Conservation (phyloP, 2,797 vertebrate genomes). For the Sebastes umbrosus region DNA sequence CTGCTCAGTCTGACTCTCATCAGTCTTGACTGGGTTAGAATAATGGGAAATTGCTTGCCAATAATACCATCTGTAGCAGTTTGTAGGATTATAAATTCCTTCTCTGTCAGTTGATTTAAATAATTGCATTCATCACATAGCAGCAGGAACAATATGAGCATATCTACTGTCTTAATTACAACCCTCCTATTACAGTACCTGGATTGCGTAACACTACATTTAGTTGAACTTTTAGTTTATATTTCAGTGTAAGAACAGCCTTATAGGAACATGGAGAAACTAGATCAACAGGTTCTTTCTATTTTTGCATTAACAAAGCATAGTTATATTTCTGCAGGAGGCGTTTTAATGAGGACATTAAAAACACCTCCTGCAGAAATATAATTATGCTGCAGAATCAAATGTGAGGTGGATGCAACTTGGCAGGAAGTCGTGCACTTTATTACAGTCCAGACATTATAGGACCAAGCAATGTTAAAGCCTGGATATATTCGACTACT, state of each 20-base stretch:
- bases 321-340: no score
- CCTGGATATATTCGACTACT: neutral
- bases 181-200: neutral
- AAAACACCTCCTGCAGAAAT: neutral
- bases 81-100: neutral
- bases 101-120: no score
- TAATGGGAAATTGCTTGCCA: neutral
- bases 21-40: neutral
- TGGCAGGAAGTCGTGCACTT: neutral
- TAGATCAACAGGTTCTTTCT: neutral
- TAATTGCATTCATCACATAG: no score
- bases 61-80: no score
- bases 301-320: neutral
- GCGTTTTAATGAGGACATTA: no score
- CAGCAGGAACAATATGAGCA: no score
- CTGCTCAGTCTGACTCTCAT: neutral
- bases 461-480: neutral
- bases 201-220: neutral
- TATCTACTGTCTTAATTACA: neutral
- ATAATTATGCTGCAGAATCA: neutral
- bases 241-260: neutral
- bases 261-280: neutral
- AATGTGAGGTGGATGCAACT: neutral
- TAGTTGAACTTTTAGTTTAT: neutral
- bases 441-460: neutral